These are phyloP conservation scores for Himalopsyche anomala DNA, from an alignment of 2,888 invertebrate species.

Conservation along the genomic window DNA sequence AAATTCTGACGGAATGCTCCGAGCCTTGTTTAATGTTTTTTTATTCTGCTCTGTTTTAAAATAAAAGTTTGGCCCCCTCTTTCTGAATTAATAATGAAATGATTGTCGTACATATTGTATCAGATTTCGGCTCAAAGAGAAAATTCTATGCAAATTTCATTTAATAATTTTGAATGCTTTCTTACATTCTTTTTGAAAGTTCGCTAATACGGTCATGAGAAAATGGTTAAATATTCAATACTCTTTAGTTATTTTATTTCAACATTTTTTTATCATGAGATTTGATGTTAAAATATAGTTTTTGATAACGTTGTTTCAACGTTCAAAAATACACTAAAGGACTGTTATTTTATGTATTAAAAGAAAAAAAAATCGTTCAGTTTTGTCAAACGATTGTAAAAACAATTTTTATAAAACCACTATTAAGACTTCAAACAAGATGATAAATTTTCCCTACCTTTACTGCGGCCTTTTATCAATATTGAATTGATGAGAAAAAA, in stretches of 20 bases:
- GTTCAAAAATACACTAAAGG: no score
- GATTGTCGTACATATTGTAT: conserved; percentile 26
- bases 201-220: not conserved
- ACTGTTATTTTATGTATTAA: no score
- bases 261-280: no score
- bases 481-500: no score
- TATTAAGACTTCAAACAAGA: no score
- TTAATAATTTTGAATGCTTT: conserved; percentile 12
- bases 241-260: not conserved
- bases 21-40: conserved; percentile 54
- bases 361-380: no score
- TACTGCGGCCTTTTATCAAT: no score
- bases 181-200: not conserved
- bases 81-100: conserved; percentile 54
- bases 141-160: conserved; percentile 4
- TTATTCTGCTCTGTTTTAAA: conserved; percentile 55
- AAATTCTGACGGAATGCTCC: conserved; percentile 37
- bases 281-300: no score
- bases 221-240: not conserved
- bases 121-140: conserved; percentile 29
- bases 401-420: no score
- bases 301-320: no score
- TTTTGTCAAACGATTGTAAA: no score
- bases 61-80: conserved; percentile 56
- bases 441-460: no score